phyloP scores from a whole-genome alignment of 2,797 vertebrate species.

The Catharus ustulatus region DNA sequence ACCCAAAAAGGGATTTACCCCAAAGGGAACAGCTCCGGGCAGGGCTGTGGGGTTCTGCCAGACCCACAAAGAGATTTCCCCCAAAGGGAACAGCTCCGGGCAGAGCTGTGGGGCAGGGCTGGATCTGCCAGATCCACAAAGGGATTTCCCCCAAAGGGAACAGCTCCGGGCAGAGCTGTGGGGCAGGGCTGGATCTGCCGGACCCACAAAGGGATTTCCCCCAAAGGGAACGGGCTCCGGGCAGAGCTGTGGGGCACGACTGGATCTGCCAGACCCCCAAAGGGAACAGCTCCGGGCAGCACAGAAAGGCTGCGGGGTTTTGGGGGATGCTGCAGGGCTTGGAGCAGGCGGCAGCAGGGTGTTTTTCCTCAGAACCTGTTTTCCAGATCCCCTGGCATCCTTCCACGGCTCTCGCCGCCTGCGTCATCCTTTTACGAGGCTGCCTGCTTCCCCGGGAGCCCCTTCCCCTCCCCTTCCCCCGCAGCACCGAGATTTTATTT shows the following conservation, averaged over 20 bases:
- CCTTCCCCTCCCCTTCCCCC: neutral
- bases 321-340: neutral
- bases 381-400: constrained; percentile 56
- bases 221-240: neutral
- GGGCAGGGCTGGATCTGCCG: too few relatives aligned
- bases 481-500: constrained; percentile 3
- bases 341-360: neutral
- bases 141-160: too few relatives aligned
- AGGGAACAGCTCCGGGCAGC: neutral
- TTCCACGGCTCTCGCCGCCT: neutral
- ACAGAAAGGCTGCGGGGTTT: neutral
- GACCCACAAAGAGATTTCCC: too few relatives aligned
- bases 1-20: too few relatives aligned
- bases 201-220: too few relatives aligned
- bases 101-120: too few relatives aligned
- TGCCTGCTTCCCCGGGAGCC: constrained; percentile 16
- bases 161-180: neutral
- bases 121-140: too few relatives aligned
- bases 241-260: neutral
- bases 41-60: too few relatives aligned
- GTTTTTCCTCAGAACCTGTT: constrained; percentile 34
- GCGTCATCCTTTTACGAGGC: constrained; percentile 35
- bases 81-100: neutral
- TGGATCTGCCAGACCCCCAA: too few relatives aligned
- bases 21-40: too few relatives aligned